A percentile compares a stretch with the other conserved stretches of the same genome.
Conservation (phyloP, 2,113 vertebrate genomes). For the Opisthocomus hoazin region DNA sequence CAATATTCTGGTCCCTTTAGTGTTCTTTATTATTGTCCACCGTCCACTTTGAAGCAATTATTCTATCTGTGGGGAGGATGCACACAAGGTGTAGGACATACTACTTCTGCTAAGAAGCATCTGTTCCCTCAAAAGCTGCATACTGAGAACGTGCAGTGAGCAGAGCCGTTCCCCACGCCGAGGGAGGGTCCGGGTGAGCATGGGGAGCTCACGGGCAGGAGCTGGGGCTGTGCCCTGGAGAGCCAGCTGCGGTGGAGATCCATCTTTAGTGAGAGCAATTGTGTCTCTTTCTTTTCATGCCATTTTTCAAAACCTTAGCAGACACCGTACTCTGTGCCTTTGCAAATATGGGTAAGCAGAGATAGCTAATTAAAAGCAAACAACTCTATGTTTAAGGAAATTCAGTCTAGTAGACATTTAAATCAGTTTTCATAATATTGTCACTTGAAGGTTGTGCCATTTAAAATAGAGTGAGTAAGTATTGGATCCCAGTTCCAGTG, state of each 20-base stretch:
- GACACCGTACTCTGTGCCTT: not conserved
- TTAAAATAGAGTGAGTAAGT: not conserved
- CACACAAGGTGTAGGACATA: not conserved
- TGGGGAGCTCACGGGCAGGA: rapidly evolving
- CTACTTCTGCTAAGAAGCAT: not conserved
- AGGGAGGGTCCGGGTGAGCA: not conserved
- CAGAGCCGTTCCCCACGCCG: not conserved
- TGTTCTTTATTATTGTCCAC: not conserved
- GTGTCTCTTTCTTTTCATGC: not conserved
- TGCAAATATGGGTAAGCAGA: not conserved
- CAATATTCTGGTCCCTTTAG: not conserved
- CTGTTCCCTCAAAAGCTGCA: not conserved
- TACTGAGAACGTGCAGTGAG: rapidly evolving
- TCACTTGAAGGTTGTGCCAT: not conserved
- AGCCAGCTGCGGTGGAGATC: not conserved
- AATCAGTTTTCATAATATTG: not conserved
- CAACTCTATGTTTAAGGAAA: not conserved
- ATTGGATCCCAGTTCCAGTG: not conserved
- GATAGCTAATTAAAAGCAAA: slow-evolving; percentile 39
- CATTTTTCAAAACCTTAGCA: not conserved
- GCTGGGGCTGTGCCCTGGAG: not conserved
- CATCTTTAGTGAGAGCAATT: not conserved
- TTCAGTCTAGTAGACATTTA: not conserved
- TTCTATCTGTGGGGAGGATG: not conserved
- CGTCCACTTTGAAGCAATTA: not conserved